phyloP scores from a whole-genome alignment of 2,797 vertebrate species.

The Percopsis omiscomaycus region DNA sequence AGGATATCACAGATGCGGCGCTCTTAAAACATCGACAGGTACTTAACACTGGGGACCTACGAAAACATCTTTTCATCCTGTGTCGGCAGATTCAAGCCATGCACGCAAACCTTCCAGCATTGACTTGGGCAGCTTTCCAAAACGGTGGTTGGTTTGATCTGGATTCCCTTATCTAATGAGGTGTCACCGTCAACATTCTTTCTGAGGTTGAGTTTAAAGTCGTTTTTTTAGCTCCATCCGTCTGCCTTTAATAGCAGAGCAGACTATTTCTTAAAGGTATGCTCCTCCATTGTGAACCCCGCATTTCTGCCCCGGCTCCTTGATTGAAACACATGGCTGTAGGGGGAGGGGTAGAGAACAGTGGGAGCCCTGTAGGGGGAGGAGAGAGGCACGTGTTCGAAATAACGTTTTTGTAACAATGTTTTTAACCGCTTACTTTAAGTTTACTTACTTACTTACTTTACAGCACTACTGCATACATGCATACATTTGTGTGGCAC shows the following conservation, averaged over 20 bases:
- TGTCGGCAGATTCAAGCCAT: constrained; percentile 23
- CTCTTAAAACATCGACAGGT: constrained; percentile 34
- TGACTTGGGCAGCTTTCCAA: constrained; percentile 58
- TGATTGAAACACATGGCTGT: too few species aligned
- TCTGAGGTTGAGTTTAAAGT: constrained; percentile 58
- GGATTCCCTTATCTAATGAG: constrained; percentile 62
- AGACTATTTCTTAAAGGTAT: background rate
- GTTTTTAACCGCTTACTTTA: too few species aligned
- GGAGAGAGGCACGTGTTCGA: too few species aligned
- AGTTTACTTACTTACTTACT: too few species aligned
- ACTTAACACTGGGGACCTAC: constrained; percentile 26
- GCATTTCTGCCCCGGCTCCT: too few species aligned
- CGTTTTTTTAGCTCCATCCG: constrained; percentile 16
- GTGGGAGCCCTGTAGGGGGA: too few species aligned
- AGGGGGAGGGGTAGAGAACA: too few species aligned
- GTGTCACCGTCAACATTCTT: constrained; percentile 60
- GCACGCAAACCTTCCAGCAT: constrained; percentile 47
- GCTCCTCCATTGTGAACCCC: too few species aligned
- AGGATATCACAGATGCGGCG: background rate
- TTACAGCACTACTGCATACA: too few species aligned
- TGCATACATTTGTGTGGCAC: too few species aligned
- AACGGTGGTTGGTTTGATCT: constrained; percentile 65
- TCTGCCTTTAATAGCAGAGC: background rate
- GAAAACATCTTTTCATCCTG: constrained; percentile 19
- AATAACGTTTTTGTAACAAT: too few species aligned